Base-by-base conservation (phyloP, 64 coral and sea anemone species). In the Orbicella faveolata region DNA sequence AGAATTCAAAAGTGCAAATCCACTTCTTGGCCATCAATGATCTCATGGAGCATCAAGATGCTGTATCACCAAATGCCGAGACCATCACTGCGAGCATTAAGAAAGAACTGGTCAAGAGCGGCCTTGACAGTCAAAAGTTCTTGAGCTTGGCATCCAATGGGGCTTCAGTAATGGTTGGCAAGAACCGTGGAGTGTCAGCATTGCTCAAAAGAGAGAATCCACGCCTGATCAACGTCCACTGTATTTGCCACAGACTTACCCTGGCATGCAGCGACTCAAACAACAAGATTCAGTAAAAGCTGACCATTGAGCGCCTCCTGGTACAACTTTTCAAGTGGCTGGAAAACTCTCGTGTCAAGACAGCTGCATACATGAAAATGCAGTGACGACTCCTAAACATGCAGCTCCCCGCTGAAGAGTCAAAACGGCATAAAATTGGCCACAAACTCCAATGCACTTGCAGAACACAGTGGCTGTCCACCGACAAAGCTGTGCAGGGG, bases 11-110 rank as follows among this genome's bases (percentile, higher is more conserved):
- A 12, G 79, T 81, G 26, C 79, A 81, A 63, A 63, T 81, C 79
- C 25, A 16, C 53, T 81, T 81, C 10, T 63, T 64, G 19, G 79
- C 79, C 19, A 15, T 81, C 79, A 63, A 81, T 2, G 79, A 81
- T 81, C 79, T 64, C 2, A 63, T 81, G 57, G 79, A 81, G 55
- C n/a, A n/a, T n/a, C n/a, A n/a, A n/a, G 79, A 63, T 34, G 79
- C 79, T 81, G 79, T 11, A 3, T 81, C 54, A 63, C 55, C 55
- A 36, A 81, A 81, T 15, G 33, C 79, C 75, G 15, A 89, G 25
- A 67, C 87, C 75, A 89, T 89, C 87, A 89, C 87, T 89, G 61
- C 68, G 33, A 89, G 21, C 87, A 79, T 89, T 89, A 79, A 79
- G 64, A 30, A 61, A 79, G 75, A 79, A 89, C 75, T 89, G 87